These are phyloP conservation scores for Agrotis ipsilon DNA, from an alignment of 2,888 invertebrate genomes.

Conservation along the genomic window DNA sequence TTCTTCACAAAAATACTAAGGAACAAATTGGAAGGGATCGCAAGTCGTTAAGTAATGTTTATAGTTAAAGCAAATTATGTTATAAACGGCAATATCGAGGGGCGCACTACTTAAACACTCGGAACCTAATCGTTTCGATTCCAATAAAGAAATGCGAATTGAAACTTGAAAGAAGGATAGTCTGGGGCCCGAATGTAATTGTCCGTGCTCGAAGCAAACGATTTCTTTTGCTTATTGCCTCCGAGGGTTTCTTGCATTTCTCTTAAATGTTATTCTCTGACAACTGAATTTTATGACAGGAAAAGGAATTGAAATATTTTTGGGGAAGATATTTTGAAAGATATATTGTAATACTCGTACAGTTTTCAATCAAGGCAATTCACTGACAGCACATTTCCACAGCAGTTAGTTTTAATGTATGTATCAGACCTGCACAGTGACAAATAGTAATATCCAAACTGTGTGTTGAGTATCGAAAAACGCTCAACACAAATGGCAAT, in stretches of 20 bases:
- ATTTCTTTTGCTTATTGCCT: conserved; percentile 86
- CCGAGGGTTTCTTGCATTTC: conserved; percentile 81
- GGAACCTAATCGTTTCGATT: conserved; percentile 77
- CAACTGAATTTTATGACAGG: conserved; percentile 81
- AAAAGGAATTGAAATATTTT: conserved; percentile 56
- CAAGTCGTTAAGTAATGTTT: conserved; percentile 57
- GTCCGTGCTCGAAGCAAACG: conserved; percentile 83
- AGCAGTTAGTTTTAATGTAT: conserved; percentile 5
- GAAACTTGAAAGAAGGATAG: conserved; percentile 85
- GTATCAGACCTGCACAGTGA: conserved; percentile 1
- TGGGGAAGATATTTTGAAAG: conserved; percentile 25
- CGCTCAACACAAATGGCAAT: conserved; percentile 41
- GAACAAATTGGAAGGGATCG: conserved; percentile 55
- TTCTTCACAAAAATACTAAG: conserved; percentile 51
- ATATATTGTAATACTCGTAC: not conserved
- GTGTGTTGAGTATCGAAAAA: conserved; percentile 40
- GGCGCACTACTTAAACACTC: conserved; percentile 72
- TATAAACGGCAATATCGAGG: conserved; percentile 65
- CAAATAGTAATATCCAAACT: conserved; percentile 10
- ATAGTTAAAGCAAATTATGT: conserved; percentile 62
- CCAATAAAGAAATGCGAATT: conserved; percentile 84
- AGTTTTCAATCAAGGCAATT: conserved; percentile 12
- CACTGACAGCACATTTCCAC: conserved; percentile 7
- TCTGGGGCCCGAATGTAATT: conserved; percentile 82
- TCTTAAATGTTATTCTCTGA: conserved; percentile 83